Evolutionary conservation across 2,113 vertebrate genomes (phyloP).

Genomic region (Rhadina sibilatrix): DNA sequence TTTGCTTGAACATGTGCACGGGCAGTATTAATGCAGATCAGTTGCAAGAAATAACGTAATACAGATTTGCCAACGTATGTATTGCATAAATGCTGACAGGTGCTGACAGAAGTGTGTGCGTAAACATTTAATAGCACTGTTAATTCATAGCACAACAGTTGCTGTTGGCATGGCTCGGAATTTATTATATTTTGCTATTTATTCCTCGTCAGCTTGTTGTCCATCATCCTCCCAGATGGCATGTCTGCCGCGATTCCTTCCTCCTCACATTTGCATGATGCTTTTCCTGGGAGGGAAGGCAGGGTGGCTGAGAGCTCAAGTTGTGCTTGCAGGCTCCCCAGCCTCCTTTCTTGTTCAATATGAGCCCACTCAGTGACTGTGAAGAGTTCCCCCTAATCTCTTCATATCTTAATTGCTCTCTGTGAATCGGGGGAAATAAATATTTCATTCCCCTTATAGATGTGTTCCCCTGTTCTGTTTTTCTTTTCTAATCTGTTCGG

Average conservation of each 20-base stretch:
- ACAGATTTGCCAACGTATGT: slow-evolving; percentile 69
- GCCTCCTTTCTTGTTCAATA: slow-evolving; percentile 14
- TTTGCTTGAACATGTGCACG: slow-evolving; percentile 65
- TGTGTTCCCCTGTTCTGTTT: slow-evolving; percentile 14
- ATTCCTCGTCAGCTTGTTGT: slow-evolving; percentile 60
- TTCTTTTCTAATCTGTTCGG: slow-evolving; percentile 22
- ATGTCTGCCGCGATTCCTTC: slow-evolving; percentile 42
- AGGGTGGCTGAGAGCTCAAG: slow-evolving; percentile 6
- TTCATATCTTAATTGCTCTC: slow-evolving; percentile 41
- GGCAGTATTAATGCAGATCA: slow-evolving; percentile 61
- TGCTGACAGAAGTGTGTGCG: slow-evolving; percentile 66
- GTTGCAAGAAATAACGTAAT: slow-evolving; percentile 65
- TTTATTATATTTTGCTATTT: slow-evolving; percentile 65
- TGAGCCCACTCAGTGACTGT: slow-evolving; percentile 7
- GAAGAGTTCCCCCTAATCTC: slow-evolving; percentile 43
- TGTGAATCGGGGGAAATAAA: slow-evolving; percentile 35
- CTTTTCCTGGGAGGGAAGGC: slow-evolving; percentile 24
- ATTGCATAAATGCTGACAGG: slow-evolving; percentile 70
- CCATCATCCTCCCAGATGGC: slow-evolving; percentile 61
- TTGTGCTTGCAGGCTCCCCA: slow-evolving; percentile 13
- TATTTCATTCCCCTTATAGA: slow-evolving; percentile 42
- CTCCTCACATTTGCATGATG: slow-evolving; percentile 36
- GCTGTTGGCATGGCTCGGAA: slow-evolving; percentile 62
- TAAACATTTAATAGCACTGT: slow-evolving; percentile 70
- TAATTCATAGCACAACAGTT: slow-evolving; percentile 68